Evolutionary conservation across 92 coral and sea anemone species (phyloP), one percentile per base, ranked within the genome.

Genomic region (Plumapathes pennacea): DNA sequence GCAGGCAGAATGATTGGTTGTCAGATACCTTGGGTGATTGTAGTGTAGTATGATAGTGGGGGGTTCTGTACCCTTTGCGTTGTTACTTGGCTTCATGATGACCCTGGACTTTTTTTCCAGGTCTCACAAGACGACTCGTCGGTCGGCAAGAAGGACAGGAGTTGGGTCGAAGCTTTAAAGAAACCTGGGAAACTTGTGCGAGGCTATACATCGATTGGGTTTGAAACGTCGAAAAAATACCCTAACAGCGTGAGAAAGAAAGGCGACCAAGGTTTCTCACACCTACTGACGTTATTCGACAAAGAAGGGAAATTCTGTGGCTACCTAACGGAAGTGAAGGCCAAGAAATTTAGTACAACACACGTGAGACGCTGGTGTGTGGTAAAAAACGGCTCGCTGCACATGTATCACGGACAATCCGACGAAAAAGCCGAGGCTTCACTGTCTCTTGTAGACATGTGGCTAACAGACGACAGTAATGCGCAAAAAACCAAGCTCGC

Each of bases 301-400:
- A 80, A 66, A 40, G 98, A 91, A 26, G 98, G 99, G 1, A 78
- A 86, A 33, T 89, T 88, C 34, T 72, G 94, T 52, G 97, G 99
- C 1, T 80, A 84, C 36, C 76, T 94, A 9, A 94, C 99, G 0
- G 95, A 89, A 69, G 91, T 94, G 1, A 82, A 63, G 31, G 54
- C 57, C 40, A 85, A 77, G 0, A 86, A 89, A 50, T 76, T 89
- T 46, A 79, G 97, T 37, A 72, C 85, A 10, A 94, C 97, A 0
- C 97, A 94, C 54, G 67, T 94, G 59, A 68, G 99, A 23, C 52
- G 91, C 13, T 94, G 99, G 99, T 84, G 99, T 43, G 95, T 89
- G 0, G 88, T 94, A 0, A 71, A 86, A 24, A 84, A 94, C 70
- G 99, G 97, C n/a, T 73, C 62, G 11, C 65, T 94, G 18, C 73